Base-by-base conservation (phyloP, 2,113 vertebrate genomes). In the Steatornis caripensis region DNA sequence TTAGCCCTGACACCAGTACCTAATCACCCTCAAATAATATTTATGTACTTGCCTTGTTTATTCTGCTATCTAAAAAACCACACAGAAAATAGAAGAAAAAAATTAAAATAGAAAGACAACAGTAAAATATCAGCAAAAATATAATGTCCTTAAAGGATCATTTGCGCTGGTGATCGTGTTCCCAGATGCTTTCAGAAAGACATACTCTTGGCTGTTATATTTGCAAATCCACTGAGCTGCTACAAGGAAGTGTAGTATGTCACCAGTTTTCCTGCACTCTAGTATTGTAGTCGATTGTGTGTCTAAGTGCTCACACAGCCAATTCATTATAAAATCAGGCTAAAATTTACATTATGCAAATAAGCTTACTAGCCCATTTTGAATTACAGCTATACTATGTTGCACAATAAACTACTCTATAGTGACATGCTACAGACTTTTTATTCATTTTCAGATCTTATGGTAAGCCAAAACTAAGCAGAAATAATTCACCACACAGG, bases 291-390 rank as follows among this genome's bases (percentile, higher is more conserved):
- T 37, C 5, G 9, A 17, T 71, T 92, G 62, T 74, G 62, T 80
- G 88, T 92, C 84, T 93, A 68, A 48, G 89, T 36, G 64, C 43
- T 72, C 46, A 81, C 58, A 61, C 39, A 80, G 51, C 11, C 24
- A 95, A 89, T 94, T 80, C n/a, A 53, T 96, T 93, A 93, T 45
- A 94, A 93, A 97, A 95, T 77, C 65, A 79, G 45, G 60, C 24
- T 85, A 87, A 94, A 94, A 95, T 92, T 76, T 91, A 78, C 89
- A 86, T 94, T 95, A 95, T 95, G 84, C 57, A 95, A 95, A 97
- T 93, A 87, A 77, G 39, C 22, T 93, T 89, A 79, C 51, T 71
- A 85, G 54, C 49, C 74, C 69, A 45, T 72, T 45, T 64, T 81
- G 93, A 96, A 95, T 94, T 95, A 82, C 65, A 94, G 22, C 32